Percentiles rank a stretch among this genome's conserved stretches.
These are phyloP conservation scores for Omphaloscelis lunosa DNA, from an alignment of 2,888 invertebrate genomes.

Conservation along the genomic window DNA sequence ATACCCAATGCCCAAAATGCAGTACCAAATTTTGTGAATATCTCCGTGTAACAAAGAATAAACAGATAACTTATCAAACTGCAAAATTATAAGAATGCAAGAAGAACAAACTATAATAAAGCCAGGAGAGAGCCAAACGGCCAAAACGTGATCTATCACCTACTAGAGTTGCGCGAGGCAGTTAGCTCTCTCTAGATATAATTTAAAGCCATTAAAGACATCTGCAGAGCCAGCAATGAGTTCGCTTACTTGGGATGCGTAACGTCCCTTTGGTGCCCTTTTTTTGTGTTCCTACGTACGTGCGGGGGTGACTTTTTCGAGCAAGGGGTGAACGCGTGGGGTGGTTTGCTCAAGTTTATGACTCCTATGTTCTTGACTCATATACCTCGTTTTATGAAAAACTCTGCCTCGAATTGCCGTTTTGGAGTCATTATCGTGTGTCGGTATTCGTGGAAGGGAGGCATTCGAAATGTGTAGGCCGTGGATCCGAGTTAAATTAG, in stretches of 20 bases:
- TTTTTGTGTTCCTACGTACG: constrained; percentile 88
- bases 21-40: background rate
- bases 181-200: constrained; percentile 90
- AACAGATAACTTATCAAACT: constrained; percentile 43
- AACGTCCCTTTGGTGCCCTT: constrained; percentile 88
- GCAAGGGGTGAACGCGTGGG: constrained; percentile 89
- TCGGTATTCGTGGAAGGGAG: constrained; percentile 75
- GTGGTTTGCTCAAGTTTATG: constrained; percentile 86
- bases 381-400: constrained; percentile 89
- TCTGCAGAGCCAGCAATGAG: constrained; percentile 90
- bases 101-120: constrained; percentile 51
- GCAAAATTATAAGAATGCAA: constrained; percentile 51
- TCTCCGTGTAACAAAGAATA: constrained; percentile 7
- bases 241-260: constrained; percentile 89
- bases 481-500: constrained; percentile 73
- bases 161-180: constrained; percentile 79
- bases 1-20: background rate
- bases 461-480: constrained; percentile 69
- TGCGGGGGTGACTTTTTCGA: constrained; percentile 90
- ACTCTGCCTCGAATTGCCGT: constrained; percentile 84
- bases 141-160: constrained; percentile 84
- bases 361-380: constrained; percentile 89
- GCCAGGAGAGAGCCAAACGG: constrained; percentile 58
- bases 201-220: constrained; percentile 91
- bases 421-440: constrained; percentile 84